Base-by-base conservation (phyloP, 2,113 vertebrate species). In the Pongo pygmaeus region DNA sequence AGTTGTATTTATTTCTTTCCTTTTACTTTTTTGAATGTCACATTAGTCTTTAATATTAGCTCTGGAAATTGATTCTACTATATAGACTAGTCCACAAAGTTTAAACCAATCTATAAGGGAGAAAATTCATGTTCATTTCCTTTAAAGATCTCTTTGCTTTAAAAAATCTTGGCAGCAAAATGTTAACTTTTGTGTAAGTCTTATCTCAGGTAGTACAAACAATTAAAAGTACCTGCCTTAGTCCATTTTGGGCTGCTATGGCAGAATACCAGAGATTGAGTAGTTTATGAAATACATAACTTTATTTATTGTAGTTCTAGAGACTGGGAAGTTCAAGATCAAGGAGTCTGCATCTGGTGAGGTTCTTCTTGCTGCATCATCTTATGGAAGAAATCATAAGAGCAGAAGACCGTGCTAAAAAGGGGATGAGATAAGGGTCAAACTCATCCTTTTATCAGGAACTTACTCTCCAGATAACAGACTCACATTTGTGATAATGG, bases 61-160 rank as follows among this genome's bases (percentile, higher is more conserved):
- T 84, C 22, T 91, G 79, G 46, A 91, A 46, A 61, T 59, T 70
- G 52, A 89, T 64, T 78, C 50, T 64, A 27, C 30, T 38, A 35
- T 13, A 89, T 93, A 30, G 9, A 18, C 4, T 64, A 81, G 3
- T 16, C 43, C 40, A 13, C 17, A 46, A 75, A 74, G 8, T 89
- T 88, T 92, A 64, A 95, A 74, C 38, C 88, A 2, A 13, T 74
- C 61, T 52, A 80, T 79, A 79, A 48, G 27, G 77, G 27, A 84
- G 22, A 77, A 85, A 91, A 84, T 61, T 46, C 6, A 40, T 96
- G 78, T 50, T 96, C 48, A 77, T 67, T 92, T 89, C 74, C 35
- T 96, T 94, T 75, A 83, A 94, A n/a, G 2, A 70, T 80, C 13
- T 69, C 27, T 91, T 86, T 91, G 61, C 59, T 57, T 85, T 89